Conservation (phyloP, 2,797 vertebrate species). For the Leptoclinus maculatus region DNA sequence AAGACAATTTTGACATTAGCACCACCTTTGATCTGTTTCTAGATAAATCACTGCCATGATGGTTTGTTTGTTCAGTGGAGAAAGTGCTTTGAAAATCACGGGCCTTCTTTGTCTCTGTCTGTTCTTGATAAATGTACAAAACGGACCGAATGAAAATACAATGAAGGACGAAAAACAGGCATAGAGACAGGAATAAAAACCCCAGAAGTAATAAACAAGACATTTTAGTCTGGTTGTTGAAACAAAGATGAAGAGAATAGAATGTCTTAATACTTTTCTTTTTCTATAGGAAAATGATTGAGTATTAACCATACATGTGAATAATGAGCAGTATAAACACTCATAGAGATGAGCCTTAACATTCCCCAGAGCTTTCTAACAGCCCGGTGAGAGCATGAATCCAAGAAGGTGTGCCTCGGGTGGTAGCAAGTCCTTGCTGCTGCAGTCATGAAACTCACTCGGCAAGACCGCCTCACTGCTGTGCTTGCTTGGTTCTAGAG, state of each 20-base stretch:
- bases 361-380: too few relatives aligned
- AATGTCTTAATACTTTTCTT: not conserved
- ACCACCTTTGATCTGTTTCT: slow-evolving; percentile 64
- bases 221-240: slow-evolving; percentile 10
- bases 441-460: too few relatives aligned
- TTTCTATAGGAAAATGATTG: not conserved
- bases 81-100: slow-evolving; percentile 63
- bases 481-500: too few relatives aligned
- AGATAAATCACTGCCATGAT: slow-evolving; percentile 55
- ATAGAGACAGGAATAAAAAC: not conserved
- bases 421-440: too few relatives aligned
- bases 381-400: too few relatives aligned
- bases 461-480: too few relatives aligned
- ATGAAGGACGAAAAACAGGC: not conserved
- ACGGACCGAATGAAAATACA: slow-evolving; percentile 14
- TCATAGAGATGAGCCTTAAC: not conserved
- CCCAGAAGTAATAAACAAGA: not conserved
- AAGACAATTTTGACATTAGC: slow-evolving; percentile 58
- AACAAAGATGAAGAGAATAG: not conserved
- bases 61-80: slow-evolving; percentile 50
- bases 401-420: too few relatives aligned
- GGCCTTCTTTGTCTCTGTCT: slow-evolving; percentile 35
- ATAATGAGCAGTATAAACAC: not conserved
- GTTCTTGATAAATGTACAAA: slow-evolving; percentile 33
- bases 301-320: not conserved